phyloP scores from a whole-genome alignment of 2,113 vertebrate species.

The Percopsis transmontana region DNA sequence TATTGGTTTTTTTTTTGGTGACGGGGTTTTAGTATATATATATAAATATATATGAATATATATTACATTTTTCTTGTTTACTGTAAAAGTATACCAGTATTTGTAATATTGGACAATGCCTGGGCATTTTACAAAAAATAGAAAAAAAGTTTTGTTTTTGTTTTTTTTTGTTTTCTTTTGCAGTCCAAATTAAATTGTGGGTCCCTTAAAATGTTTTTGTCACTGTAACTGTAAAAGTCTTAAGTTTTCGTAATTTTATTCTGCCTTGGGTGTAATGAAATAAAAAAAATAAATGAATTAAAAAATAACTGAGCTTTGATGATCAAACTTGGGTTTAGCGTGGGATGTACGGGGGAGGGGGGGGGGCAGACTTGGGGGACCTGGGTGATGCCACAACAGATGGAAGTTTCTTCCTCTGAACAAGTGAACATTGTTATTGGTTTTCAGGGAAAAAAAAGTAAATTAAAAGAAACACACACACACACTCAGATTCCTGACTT shows the following conservation, averaged over 20 bases:
- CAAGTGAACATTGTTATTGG: slow-evolving; percentile 87
- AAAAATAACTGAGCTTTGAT: slow-evolving; percentile 66
- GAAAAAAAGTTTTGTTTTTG: slow-evolving; percentile 58
- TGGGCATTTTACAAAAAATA: slow-evolving; percentile 97
- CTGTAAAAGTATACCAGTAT: slow-evolving; percentile 99
- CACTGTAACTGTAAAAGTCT: slow-evolving; percentile 99
- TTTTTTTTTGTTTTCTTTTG: slow-evolving; percentile 82
- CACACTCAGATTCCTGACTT: slow-evolving; percentile 86
- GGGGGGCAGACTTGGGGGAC: slow-evolving; percentile 56
- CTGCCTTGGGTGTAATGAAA: slow-evolving; percentile 97
- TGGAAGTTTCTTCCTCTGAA: slow-evolving; percentile 80
- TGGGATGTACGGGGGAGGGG: slow-evolving; percentile 25
- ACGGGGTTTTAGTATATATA: slow-evolving; percentile 96
- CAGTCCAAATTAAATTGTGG: slow-evolving; percentile 97
- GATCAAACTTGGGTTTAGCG: slow-evolving; percentile 56
- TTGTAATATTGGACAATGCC: slow-evolving; percentile 99
- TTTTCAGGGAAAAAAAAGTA: slow-evolving; percentile 83
- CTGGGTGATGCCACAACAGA: slow-evolving; percentile 76
- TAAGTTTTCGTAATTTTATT: slow-evolving; percentile 98
- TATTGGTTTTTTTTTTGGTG: slow-evolving; percentile 87
- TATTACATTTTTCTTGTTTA: slow-evolving; percentile 99
- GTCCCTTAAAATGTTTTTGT: slow-evolving; percentile 98
- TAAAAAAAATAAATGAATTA: slow-evolving; percentile 77
- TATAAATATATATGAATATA: slow-evolving; percentile 82
- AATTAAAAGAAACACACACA: background rate